A percentile compares a stretch with the other conserved stretches of the same genome.
Conservation (phyloP, 2,113 vertebrate species). For the Gymnobelideus leadbeateri region DNA sequence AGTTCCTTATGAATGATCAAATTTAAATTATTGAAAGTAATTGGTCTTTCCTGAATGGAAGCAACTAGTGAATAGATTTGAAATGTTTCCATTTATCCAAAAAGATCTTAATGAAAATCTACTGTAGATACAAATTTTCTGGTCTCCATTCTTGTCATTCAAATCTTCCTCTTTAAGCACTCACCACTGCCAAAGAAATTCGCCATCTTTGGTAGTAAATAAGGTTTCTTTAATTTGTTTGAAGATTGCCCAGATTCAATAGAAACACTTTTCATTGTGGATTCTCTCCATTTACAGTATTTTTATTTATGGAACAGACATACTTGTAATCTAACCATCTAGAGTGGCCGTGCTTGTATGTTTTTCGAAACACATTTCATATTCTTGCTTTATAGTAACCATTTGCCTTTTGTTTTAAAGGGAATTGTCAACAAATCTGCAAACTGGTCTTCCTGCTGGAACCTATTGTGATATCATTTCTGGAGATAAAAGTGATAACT, state of each 20-base stretch:
- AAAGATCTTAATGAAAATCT: neutral
- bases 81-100: neutral
- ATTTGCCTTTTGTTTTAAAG: conserved; percentile 79
- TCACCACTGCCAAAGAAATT: rapidly evolving
- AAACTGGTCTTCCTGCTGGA: conserved; percentile 84
- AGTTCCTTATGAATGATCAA: neutral
- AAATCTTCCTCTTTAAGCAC: neutral
- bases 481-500: conserved; percentile 87
- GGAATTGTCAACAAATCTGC: conserved; percentile 80
- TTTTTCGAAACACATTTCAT: neutral
- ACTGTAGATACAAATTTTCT: neutral
- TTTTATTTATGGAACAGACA: neutral
- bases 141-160: neutral
- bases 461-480: conserved; percentile 96
- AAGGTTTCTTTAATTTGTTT: neutral
- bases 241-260: rapidly evolving
- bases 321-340: neutral
- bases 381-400: neutral
- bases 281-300: neutral
- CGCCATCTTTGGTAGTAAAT: neutral
- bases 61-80: neutral
- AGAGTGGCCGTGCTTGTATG: neutral
- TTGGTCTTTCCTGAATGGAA: neutral
- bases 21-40: neutral
- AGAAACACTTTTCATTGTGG: neutral